Conservation (phyloP, 2,113 vertebrate genomes). For the Hydrochoerus hydrochaeris region DNA sequence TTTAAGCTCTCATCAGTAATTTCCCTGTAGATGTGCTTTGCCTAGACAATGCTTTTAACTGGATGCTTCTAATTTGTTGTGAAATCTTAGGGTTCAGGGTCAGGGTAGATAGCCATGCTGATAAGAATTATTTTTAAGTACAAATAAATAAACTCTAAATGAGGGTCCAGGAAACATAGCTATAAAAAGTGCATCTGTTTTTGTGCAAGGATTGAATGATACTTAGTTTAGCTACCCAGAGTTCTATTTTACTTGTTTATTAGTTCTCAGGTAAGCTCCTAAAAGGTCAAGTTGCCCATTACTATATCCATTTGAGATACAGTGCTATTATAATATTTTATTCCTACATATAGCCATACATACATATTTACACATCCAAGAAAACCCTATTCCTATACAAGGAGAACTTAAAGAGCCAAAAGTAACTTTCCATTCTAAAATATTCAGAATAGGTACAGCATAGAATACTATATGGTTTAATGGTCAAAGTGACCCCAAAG, state of each 20-base stretch:
- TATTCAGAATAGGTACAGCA: slow-evolving; percentile 45
- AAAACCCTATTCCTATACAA: slow-evolving; percentile 44
- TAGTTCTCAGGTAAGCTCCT: slow-evolving; percentile 25
- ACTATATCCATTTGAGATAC: slow-evolving; percentile 43
- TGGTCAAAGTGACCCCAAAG: slow-evolving; percentile 5
- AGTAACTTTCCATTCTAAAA: slow-evolving; percentile 46
- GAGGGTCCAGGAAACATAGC: slow-evolving; percentile 1
- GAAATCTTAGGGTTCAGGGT: background rate
- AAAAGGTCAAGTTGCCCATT: slow-evolving; percentile 50
- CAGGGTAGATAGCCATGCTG: background rate
- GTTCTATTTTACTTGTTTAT: slow-evolving; percentile 48
- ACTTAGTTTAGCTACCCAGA: slow-evolving; percentile 16
- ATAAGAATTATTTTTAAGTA: slow-evolving; percentile 53
- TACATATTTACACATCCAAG: slow-evolving; percentile 26
- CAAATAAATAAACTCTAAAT: slow-evolving; percentile 45
- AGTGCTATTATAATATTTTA: slow-evolving; percentile 52
- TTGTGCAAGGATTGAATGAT: background rate
- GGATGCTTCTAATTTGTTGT: slow-evolving; percentile 20
- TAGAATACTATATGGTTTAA: slow-evolving; percentile 29
- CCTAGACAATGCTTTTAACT: slow-evolving; percentile 34
- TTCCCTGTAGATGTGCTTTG: background rate
- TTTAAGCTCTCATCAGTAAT: background rate
- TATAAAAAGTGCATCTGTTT: slow-evolving; percentile 12
- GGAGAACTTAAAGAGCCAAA: slow-evolving; percentile 46
- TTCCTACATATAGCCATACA: slow-evolving; percentile 25